Conservation (phyloP, 2,113 vertebrate species). For the Ascaphus truei region DNA sequence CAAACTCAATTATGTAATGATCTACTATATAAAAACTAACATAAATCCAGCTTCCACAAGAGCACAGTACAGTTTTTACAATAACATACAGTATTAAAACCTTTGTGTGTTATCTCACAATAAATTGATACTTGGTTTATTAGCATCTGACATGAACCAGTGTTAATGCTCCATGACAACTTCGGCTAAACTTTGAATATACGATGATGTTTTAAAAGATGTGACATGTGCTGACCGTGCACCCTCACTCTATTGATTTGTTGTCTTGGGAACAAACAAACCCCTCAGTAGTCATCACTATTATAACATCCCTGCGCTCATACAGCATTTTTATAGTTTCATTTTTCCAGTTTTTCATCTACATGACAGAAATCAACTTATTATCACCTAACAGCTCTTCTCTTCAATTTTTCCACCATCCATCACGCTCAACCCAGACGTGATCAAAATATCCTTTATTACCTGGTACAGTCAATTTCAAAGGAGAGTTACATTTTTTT, state of each 20-base stretch:
- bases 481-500: too few relatives aligned
- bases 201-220: background rate
- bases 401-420: background rate
- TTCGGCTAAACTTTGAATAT: background rate
- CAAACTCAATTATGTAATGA: too few relatives aligned
- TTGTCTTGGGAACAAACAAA: constrained; percentile 5
- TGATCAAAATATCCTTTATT: background rate
- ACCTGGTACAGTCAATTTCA: background rate
- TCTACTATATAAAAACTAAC: too few relatives aligned
- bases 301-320: constrained; percentile 4
- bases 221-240: background rate
- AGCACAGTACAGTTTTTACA: too few relatives aligned
- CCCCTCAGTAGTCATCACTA: background rate
- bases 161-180: background rate
- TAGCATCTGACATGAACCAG: background rate
- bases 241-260: constrained; percentile 25
- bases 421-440: background rate
- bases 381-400: background rate
- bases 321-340: background rate
- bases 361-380: constrained; percentile 24
- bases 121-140: background rate
- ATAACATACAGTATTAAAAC: too few relatives aligned
- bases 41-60: too few relatives aligned
- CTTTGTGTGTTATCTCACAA: too few relatives aligned
- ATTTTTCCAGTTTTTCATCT: background rate